phyloP scores from a whole-genome alignment of 2,113 vertebrate species.

The Eulemur rufifrons region DNA sequence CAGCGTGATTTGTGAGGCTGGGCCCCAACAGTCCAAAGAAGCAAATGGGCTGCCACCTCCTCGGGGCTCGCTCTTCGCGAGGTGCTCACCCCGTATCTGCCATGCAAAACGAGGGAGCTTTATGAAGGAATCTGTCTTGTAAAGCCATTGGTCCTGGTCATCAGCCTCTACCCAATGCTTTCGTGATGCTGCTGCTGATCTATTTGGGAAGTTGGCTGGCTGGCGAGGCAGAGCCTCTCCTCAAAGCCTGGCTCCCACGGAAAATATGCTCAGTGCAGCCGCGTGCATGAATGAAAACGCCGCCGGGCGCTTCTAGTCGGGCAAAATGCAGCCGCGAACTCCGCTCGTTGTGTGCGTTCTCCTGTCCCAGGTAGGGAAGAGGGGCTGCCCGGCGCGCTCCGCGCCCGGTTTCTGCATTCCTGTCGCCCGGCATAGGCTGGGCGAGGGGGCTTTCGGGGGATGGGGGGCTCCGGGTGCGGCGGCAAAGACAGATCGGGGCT shows the following conservation, averaged over 20 bases:
- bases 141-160: constrained; percentile 98
- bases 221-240: constrained; percentile 91
- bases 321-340: constrained; percentile 93
- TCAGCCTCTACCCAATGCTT: constrained; percentile 93
- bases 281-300: constrained; percentile 91
- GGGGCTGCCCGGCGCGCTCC: constrained; percentile 36
- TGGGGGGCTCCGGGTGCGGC: constrained; percentile 32
- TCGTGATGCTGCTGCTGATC: constrained; percentile 96
- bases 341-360: constrained; percentile 91
- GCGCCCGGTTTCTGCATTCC: constrained; percentile 47
- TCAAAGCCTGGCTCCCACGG: constrained; percentile 94
- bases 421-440: neutral
- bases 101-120: constrained; percentile 86
- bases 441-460: constrained; percentile 69
- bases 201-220: constrained; percentile 97
- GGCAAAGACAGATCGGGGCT: constrained; percentile 1
- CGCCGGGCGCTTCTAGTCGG: constrained; percentile 91
- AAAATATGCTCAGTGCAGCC: constrained; percentile 98
- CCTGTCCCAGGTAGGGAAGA: constrained; percentile 94
- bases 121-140: constrained; percentile 92
- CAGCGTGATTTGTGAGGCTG: constrained; percentile 80
- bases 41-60: constrained; percentile 59
- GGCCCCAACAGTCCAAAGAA: constrained; percentile 78
- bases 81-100: constrained; percentile 82
- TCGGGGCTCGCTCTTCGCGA: constrained; percentile 77